phyloP scores from a whole-genome alignment of 1,140 invertebrate species.

The Colletes gigas region DNA sequence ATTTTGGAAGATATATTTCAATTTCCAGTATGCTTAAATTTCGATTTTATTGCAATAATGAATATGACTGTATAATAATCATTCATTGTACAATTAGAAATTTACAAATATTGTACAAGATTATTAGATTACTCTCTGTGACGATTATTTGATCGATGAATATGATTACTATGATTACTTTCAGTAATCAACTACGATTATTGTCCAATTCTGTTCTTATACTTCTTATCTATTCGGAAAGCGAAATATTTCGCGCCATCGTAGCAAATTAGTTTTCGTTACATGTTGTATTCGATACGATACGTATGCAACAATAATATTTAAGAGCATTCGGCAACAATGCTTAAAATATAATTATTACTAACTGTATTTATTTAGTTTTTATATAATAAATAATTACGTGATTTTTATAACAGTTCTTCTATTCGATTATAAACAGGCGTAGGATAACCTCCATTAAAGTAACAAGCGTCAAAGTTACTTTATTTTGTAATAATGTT shows the following conservation, averaged over 20 bases:
- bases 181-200: no score
- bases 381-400: neutral
- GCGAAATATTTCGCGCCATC: slow-evolving; percentile 21
- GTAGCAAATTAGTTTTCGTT: neutral
- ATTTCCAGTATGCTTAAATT: no score
- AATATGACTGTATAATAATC: no score
- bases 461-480: neutral
- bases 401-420: neutral
- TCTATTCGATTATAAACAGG: neutral
- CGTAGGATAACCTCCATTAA: slow-evolving; percentile 15
- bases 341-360: neutral
- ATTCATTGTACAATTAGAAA: no score
- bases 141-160: no score
- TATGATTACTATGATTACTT: no score
- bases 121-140: no score
- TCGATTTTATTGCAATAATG: no score
- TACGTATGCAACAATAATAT: neutral
- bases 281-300: neutral
- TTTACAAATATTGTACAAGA: no score
- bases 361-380: neutral
- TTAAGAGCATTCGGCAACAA: neutral
- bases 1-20: neutral
- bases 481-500: slow-evolving; percentile 4
- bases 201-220: neutral
- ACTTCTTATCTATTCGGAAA: neutral